Evolutionary conservation across 2,888 invertebrate genomes (phyloP).

Genomic region (Eristalis intricaria): DNA sequence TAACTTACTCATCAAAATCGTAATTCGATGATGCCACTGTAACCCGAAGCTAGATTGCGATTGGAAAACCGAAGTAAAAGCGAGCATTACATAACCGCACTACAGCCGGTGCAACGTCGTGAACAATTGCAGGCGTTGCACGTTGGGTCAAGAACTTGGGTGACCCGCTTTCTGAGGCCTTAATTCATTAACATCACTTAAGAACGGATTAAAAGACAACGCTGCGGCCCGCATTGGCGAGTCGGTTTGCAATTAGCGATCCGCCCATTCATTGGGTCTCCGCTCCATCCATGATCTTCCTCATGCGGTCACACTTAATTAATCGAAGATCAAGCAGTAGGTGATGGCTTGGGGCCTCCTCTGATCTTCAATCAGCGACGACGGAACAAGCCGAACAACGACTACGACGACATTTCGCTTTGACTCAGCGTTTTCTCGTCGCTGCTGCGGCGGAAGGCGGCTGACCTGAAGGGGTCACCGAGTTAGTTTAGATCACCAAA

Average conservation of each 20-base stretch:
- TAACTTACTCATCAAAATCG: conserved; percentile 27
- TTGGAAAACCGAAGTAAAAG: neutral
- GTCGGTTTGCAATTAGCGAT: conserved; percentile 40
- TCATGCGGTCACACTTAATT: conserved; percentile 58
- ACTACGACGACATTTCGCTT: conserved; percentile 29
- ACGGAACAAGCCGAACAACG: conserved; percentile 30
- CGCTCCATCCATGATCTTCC: conserved; percentile 18
- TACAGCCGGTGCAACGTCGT: neutral
- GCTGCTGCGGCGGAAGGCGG: neutral
- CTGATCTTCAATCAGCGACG: conserved; percentile 34
- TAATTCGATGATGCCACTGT: conserved; percentile 39
- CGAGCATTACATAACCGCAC: neutral
- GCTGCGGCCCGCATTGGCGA: conserved; percentile 7
- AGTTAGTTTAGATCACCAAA: conserved; percentile 50
- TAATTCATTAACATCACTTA: conserved; percentile 68
- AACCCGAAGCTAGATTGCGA: neutral
- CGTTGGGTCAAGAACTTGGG: conserved; percentile 57
- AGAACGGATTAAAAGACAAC: conserved; percentile 57
- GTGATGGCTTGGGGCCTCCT: conserved; percentile 57
- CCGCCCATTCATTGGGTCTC: conserved; percentile 8
- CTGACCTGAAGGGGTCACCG: conserved; percentile 67
- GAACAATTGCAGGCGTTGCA: neutral
- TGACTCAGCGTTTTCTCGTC: conserved; percentile 10
- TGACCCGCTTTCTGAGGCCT: conserved; percentile 61
- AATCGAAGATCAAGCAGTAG: conserved; percentile 68